Evolutionary conservation across 2,113 vertebrate species (phyloP).

Genomic region (Macaca nemestrina): DNA sequence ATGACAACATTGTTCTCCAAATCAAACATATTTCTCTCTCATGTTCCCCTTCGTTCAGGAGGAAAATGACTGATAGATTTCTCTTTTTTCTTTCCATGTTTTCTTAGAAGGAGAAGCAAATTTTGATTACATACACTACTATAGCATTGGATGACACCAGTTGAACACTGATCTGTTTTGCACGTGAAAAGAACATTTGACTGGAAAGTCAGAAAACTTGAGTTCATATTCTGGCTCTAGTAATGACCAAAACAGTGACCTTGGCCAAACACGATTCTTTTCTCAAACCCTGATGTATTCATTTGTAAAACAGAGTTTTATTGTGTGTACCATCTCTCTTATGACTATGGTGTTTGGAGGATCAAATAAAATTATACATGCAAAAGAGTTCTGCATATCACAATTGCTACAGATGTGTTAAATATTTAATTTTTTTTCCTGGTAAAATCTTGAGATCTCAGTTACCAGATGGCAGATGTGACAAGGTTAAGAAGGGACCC

Average conservation of each 20-base stretch:
- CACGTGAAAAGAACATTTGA: neutral
- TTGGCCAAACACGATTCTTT: neutral
- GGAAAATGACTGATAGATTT: neutral
- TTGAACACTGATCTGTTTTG: neutral
- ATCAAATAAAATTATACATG: neutral
- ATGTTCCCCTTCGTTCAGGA: neutral
- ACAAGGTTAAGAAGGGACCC: neutral
- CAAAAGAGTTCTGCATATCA: neutral
- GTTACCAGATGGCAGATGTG: neutral
- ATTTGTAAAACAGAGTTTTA: neutral
- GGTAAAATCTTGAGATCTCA: neutral
- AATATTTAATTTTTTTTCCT: neutral
- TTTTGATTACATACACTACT: neutral
- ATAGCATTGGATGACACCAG: neutral
- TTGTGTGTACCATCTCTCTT: neutral
- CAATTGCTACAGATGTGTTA: neutral
- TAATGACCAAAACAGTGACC: neutral
- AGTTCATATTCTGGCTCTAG: neutral
- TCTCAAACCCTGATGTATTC: neutral
- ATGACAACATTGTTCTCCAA: neutral
- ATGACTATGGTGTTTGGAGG: neutral
- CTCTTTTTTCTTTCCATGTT: neutral
- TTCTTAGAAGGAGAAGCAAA: neutral
- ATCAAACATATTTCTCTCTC: neutral
- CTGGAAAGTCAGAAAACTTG: neutral